Percentiles rank a stretch among this genome's conserved stretches.
phyloP scores from a whole-genome alignment of 2,888 invertebrate genomes.

The Apamea anceps region DNA sequence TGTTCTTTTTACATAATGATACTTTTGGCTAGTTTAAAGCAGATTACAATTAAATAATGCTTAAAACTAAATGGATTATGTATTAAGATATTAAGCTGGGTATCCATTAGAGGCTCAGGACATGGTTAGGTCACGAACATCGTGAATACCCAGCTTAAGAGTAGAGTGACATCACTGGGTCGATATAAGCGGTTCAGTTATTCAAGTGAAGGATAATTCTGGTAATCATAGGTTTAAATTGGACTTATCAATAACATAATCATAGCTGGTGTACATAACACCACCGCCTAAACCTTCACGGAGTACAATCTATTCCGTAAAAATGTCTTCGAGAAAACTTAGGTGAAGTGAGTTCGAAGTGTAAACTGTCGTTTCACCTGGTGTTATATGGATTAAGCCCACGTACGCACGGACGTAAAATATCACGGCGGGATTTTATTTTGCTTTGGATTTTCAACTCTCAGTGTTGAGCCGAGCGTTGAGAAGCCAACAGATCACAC shows the following conservation, averaged over 20 bases:
- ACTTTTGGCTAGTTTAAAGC: conserved; percentile 25
- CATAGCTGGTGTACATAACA: not conserved
- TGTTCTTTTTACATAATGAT: conserved; percentile 15
- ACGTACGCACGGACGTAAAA: not conserved
- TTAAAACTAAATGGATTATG: not conserved
- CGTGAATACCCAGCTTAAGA: not conserved
- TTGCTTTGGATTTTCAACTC: too few species aligned
- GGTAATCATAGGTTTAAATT: not conserved
- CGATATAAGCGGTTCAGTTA: not conserved
- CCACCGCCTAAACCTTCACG: not conserved
- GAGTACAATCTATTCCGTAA: not conserved
- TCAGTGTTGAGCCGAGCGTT: too few species aligned
- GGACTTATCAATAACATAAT: not conserved
- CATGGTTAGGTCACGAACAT: not conserved
- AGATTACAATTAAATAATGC: conserved; percentile 19
- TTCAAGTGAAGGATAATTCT: not conserved
- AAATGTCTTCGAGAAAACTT: too few species aligned
- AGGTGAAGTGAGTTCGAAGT: too few species aligned
- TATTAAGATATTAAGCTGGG: not conserved
- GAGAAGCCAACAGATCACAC: too few species aligned
- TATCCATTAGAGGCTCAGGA: not conserved
- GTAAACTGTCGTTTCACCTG: too few species aligned
- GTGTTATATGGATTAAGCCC: not conserved
- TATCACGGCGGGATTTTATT: too few species aligned
- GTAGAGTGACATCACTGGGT: not conserved